Base-by-base conservation (phyloP, 2,113 vertebrate species). In the Halcyon senegalensis region DNA sequence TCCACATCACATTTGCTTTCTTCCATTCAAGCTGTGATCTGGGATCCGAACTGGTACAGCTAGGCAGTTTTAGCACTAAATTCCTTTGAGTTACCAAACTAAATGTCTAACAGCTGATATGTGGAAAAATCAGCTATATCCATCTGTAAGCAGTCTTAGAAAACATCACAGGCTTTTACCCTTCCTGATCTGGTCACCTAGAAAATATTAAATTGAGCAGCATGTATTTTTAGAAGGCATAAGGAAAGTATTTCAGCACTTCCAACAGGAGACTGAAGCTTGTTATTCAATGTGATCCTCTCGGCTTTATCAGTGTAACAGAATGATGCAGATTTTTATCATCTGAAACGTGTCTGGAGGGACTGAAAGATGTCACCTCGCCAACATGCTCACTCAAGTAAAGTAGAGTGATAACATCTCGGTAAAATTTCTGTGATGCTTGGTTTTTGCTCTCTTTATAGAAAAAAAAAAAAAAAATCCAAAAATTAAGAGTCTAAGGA, bases 271-370 rank as follows among this genome's bases (percentile, higher is more conserved):
- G 75, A 50, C 23, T 84, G 83, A 81, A 83, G 48, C 63, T 43
- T 93, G 60, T 41, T 96, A 59, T 67, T 97, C 19, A 1, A 53
- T 43, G 25, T 53, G 44, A 74, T 77, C 60, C 39, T 78, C 77
- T 25, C 0, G 0, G 27, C 5, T 25, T 85, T 96, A 94, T 82
- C 91, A 75, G 51, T 46, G 62, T 87, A 92, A 94, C 86, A 89
- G 90, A 92, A 72, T 70, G 76, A 86, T 95, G 85, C 39, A 90
- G 96, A 87, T 95, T 94, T 95, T 16, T 91, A 63, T 94, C 31
- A 73, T 58, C 80, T 87, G 75, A 96, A 87, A 87, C 39, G 72
- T 60, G 73, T 95, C 94, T 92, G 55, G 74, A 95, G 83, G 83
- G 91, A 94, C 35, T 53, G 83, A 95, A 94, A 79, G 19, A 83